A percentile compares a stretch with the other conserved stretches of the same genome.
Conservation (phyloP, 1,140 invertebrate genomes). For the Pseudomyrmex gracilis region DNA sequence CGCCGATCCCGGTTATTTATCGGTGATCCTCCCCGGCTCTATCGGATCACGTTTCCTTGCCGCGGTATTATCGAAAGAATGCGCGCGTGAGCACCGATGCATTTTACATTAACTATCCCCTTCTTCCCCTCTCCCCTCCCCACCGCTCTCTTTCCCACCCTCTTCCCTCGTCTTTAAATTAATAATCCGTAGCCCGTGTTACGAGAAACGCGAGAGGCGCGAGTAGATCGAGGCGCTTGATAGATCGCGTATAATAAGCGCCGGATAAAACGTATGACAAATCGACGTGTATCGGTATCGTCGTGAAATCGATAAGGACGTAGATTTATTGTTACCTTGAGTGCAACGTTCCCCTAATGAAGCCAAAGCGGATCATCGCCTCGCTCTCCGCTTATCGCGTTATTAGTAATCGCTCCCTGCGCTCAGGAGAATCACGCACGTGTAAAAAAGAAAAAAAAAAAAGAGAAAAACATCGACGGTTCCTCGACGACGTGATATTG, state of each 20-base stretch:
- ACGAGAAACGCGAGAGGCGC: not conserved
- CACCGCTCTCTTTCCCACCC: not conserved
- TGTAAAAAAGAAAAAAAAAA: not conserved
- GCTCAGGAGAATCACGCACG: not conserved
- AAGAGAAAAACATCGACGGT: not conserved
- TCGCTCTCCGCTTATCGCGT: slow-evolving; percentile 25
- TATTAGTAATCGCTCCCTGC: not conserved
- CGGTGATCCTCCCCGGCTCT: not conserved
- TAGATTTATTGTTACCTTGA: slow-evolving; percentile 50
- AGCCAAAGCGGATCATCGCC: slow-evolving; percentile 44
- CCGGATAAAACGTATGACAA: slow-evolving; percentile 58
- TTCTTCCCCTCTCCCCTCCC: too few relatives aligned
- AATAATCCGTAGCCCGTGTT: slow-evolving; percentile 36
- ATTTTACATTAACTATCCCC: slow-evolving; percentile 40
- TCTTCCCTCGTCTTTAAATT: slow-evolving; percentile 29
- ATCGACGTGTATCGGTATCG: slow-evolving; percentile 52
- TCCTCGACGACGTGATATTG: slow-evolving; percentile 24
- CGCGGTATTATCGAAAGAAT: slow-evolving; percentile 26
- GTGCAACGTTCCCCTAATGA: slow-evolving; percentile 53
- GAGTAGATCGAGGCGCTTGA: slow-evolving; percentile 28
- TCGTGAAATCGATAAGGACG: slow-evolving; percentile 52
- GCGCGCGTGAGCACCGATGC: slow-evolving; percentile 13
- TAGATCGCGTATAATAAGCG: slow-evolving; percentile 47
- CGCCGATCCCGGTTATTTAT: slow-evolving; percentile 34
- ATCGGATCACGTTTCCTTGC: slow-evolving; percentile 38